phyloP scores from a whole-genome alignment of 2,888 invertebrate genomes.

The Argyresthia goedartella region DNA sequence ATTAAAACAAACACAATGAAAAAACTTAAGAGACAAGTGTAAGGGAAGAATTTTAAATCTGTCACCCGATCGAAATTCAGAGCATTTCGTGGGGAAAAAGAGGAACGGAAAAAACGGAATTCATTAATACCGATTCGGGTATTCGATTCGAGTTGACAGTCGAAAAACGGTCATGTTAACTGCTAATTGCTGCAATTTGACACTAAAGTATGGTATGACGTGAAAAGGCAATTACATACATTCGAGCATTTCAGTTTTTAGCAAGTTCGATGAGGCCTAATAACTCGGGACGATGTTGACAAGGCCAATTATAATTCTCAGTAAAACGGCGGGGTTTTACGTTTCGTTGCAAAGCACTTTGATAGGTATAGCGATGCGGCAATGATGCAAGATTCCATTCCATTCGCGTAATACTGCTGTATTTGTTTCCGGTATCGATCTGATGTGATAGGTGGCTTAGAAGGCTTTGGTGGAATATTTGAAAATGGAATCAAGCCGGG shows the following conservation, averaged over 20 bases:
- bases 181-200: constrained; percentile 45
- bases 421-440: too few species aligned
- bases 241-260: not conserved
- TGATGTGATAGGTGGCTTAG: too few species aligned
- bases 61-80: constrained; percentile 63
- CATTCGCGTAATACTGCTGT: too few species aligned
- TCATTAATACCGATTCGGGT: constrained; percentile 53
- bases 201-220: constrained; percentile 27
- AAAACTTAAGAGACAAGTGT: constrained; percentile 53
- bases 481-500: not conserved
- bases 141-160: constrained; percentile 32
- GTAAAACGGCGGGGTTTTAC: too few species aligned
- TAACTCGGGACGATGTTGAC: too few species aligned
- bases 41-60: constrained; percentile 68
- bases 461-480: too few species aligned
- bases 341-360: too few species aligned
- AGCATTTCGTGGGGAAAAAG: constrained; percentile 50
- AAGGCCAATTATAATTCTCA: too few species aligned
- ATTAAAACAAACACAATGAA: constrained; percentile 49
- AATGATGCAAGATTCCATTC: too few species aligned
- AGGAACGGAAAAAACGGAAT: constrained; percentile 47
- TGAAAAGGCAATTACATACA: constrained; percentile 6
- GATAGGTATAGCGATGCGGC: too few species aligned
- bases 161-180: constrained; percentile 21
- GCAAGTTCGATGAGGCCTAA: not conserved